Evolutionary conservation across 1,140 invertebrate genomes (phyloP).

Genomic region (Drosophila arawakana): DNA sequence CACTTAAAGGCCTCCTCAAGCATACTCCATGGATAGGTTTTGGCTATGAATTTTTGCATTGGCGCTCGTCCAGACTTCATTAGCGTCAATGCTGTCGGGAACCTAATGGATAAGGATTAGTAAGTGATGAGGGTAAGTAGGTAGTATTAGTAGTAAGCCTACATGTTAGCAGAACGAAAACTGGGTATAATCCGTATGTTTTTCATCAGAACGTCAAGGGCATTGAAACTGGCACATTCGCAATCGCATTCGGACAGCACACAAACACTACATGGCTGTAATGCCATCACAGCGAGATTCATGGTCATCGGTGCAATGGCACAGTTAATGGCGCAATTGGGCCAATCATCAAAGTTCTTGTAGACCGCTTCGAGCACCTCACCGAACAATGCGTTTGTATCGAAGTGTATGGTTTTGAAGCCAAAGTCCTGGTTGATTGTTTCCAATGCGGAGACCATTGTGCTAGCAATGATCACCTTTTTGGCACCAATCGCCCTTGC

Average conservation of each 20-base stretch:
- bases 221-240: constrained; percentile 73
- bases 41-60: constrained; percentile 63
- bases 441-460: constrained; percentile 35
- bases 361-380: constrained; percentile 62
- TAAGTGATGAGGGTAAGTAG: not conserved
- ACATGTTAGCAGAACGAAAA: constrained; percentile 76
- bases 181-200: constrained; percentile 72
- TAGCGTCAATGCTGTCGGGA: constrained; percentile 65
- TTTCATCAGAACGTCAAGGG: constrained; percentile 74
- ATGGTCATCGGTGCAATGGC: constrained; percentile 65
- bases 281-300: constrained; percentile 74
- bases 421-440: constrained; percentile 44
- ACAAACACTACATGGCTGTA: constrained; percentile 65
- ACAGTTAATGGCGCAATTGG: constrained; percentile 69
- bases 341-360: constrained; percentile 60
- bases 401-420: constrained; percentile 51
- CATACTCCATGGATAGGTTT: constrained; percentile 36
- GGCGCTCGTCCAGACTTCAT: constrained; percentile 60
- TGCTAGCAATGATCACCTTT: constrained; percentile 57
- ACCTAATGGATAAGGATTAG: constrained; percentile 41
- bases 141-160: not conserved
- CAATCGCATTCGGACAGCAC: constrained; percentile 69
- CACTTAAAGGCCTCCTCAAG: constrained; percentile 56
- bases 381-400: constrained; percentile 40
- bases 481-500: constrained; percentile 66